A percentile compares a stretch with the other conserved stretches of the same genome.
Evolutionary conservation across 2,888 invertebrate genomes (phyloP).

Genomic region (Biston stratarius): DNA sequence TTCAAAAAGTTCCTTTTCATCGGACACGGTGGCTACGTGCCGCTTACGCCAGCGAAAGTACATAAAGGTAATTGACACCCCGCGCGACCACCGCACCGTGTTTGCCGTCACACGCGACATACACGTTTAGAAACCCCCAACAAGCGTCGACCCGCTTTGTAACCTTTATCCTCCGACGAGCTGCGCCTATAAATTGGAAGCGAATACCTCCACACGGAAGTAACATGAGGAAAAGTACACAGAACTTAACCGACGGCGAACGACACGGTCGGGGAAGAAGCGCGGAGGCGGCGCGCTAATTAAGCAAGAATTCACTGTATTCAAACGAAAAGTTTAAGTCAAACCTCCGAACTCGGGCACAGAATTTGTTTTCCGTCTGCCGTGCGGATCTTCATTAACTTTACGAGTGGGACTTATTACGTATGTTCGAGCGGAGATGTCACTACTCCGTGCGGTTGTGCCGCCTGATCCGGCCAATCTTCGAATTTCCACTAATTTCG

Average conservation of each 20-base stretch:
- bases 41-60: conserved; percentile 27
- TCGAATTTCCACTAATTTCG: conserved; percentile 80
- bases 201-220: conserved; percentile 57
- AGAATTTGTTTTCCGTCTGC: conserved; percentile 76
- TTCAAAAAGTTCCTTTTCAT: conserved; percentile 10
- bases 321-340: conserved; percentile 75
- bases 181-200: conserved; percentile 51
- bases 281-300: conserved; percentile 70
- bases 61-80: conserved; percentile 41
- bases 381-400: conserved; percentile 76
- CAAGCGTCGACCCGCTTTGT: conserved; percentile 41
- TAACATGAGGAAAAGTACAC: conserved; percentile 58
- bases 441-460: conserved; percentile 72
- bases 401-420: conserved; percentile 75
- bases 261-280: conserved; percentile 48
- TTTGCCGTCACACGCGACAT: conserved; percentile 32
- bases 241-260: conserved; percentile 55
- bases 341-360: conserved; percentile 69
- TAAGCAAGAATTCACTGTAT: conserved; percentile 79
- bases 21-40: conserved; percentile 17
- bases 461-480: conserved; percentile 72
- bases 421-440: conserved; percentile 72
- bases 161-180: conserved; percentile 37
- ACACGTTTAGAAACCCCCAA: conserved; percentile 39
- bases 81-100: conserved; percentile 27